Evolutionary conservation across 2,797 vertebrate genomes (phyloP).

Genomic region (Hemitrygon akajei): DNA sequence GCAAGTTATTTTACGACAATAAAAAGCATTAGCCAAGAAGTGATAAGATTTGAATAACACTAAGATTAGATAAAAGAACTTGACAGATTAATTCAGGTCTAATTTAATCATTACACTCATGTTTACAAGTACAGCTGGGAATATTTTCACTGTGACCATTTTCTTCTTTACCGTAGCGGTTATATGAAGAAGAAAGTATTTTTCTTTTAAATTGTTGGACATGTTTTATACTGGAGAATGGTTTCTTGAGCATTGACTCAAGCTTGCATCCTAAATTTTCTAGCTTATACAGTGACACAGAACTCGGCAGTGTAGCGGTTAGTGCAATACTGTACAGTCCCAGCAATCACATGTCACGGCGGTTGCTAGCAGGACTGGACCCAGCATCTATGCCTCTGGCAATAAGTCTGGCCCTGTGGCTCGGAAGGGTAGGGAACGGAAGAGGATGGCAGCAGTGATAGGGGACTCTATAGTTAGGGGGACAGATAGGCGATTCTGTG

Average conservation of each 20-base stretch:
- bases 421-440: too few species aligned
- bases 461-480: too few species aligned
- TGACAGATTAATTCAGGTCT: constrained; percentile 66
- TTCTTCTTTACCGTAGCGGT: background rate
- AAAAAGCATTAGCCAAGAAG: constrained; percentile 60
- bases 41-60: constrained; percentile 60
- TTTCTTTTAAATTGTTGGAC: background rate
- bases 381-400: too few species aligned
- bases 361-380: too few species aligned
- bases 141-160: background rate
- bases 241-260: background rate
- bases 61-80: constrained; percentile 56
- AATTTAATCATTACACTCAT: constrained; percentile 52
- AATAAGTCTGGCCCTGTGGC: too few species aligned
- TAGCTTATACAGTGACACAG: background rate
- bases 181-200: background rate
- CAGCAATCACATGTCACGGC: too few species aligned
- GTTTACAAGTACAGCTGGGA: constrained; percentile 33
- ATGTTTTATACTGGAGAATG: background rate
- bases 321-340: too few species aligned
- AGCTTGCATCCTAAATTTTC: background rate
- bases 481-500: too few species aligned
- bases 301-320: too few species aligned
- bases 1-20: constrained; percentile 55
- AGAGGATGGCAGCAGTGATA: too few species aligned